phyloP scores from a whole-genome alignment of 2,113 vertebrate genomes.

The Amphilophus citrinellus region DNA sequence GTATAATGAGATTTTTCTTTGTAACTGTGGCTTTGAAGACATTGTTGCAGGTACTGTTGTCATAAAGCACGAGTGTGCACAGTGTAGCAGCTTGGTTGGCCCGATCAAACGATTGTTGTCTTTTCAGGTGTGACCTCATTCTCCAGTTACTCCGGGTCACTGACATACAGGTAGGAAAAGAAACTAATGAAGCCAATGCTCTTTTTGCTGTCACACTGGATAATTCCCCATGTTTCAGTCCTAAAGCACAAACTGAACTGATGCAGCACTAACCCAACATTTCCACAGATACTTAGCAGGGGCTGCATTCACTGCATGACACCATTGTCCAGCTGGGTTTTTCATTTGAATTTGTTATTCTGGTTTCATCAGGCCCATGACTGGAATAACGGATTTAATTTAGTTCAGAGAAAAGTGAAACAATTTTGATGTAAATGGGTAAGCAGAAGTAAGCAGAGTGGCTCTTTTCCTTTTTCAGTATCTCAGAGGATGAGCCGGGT shows the following conservation, averaged over 20 bases:
- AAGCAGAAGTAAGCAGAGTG: neutral
- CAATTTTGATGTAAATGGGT: neutral
- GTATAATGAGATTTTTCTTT: neutral
- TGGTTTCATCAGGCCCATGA: neutral
- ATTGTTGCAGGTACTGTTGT: neutral
- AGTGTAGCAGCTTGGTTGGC: neutral
- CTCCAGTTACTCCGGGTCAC: constrained; percentile 68
- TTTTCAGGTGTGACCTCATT: constrained; percentile 78
- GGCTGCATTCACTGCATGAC: neutral
- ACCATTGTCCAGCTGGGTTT: neutral
- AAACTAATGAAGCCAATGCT: neutral
- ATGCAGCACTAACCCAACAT: neutral
- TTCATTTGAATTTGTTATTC: neutral
- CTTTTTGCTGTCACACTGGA: neutral
- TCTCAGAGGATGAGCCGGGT: constrained; percentile 88
- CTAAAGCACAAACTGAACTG: neutral
- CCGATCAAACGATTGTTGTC: constrained; percentile 39
- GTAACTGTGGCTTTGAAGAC: neutral
- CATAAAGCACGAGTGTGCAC: neutral
- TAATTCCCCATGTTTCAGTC: neutral
- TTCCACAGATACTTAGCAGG: neutral
- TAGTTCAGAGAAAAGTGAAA: neutral
- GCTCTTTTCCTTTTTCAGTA: constrained; percentile 74
- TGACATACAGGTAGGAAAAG: constrained; percentile 85
- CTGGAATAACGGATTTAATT: neutral